Evolutionary conservation across 2,888 invertebrate species (phyloP).

Genomic region (Calliopum simillimum): DNA sequence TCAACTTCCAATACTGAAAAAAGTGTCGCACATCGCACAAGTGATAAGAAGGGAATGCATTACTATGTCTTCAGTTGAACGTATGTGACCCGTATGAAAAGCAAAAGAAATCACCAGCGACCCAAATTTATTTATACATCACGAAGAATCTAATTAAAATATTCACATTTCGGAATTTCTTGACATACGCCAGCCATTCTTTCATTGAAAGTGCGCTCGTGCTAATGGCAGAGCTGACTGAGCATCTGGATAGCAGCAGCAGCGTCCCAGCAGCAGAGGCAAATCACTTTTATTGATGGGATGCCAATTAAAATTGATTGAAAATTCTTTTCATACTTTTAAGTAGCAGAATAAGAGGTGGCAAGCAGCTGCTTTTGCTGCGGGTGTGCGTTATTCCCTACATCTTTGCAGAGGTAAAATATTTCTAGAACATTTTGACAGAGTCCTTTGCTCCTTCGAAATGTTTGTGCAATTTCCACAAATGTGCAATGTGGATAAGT

Average conservation of each 20-base stretch:
- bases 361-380: conserved; percentile 36
- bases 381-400: conserved; percentile 13
- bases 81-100: conserved; percentile 13
- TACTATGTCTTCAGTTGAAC: conserved; percentile 41
- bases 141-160: conserved; percentile 61
- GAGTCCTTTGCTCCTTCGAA: conserved; percentile 16
- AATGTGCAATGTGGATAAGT: background rate
- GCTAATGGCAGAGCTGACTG: conserved; percentile 11
- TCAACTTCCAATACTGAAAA: background rate
- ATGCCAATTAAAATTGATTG: conserved; percentile 67
- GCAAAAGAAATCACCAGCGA: conserved; percentile 12
- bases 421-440: conserved; percentile 15
- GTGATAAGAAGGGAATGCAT: conserved; percentile 42
- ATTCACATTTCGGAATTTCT: conserved; percentile 60
- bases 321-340: conserved; percentile 62
- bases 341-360: conserved; percentile 28
- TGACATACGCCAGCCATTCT: conserved; percentile 41
- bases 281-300: conserved; percentile 60
- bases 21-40: background rate
- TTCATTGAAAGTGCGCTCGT: conserved; percentile 23
- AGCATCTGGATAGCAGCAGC: conserved; percentile 32
- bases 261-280: conserved; percentile 35
- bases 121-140: conserved; percentile 55
- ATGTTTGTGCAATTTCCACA: background rate
- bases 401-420: conserved; percentile 37